phyloP scores from a whole-genome alignment of 2,797 vertebrate species.

The Echeneis naucrates region DNA sequence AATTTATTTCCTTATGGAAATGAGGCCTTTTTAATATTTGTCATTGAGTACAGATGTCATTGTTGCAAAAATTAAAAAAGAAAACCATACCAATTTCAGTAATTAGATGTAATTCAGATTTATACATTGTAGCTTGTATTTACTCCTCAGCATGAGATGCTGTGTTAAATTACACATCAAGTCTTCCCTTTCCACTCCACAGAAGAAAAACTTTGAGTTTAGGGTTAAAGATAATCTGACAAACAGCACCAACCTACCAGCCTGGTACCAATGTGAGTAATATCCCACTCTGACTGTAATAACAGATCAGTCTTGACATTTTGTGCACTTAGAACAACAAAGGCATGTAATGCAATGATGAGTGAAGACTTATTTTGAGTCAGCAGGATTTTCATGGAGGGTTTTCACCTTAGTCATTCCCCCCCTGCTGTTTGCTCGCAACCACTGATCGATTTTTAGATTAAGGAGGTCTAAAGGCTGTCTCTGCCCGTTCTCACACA shows the following conservation, averaged over 20 bases:
- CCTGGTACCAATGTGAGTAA: constrained; percentile 17
- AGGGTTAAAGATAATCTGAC: constrained; percentile 21
- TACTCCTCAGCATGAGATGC: background rate
- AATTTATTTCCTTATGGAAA: too few species aligned
- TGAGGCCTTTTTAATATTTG: background rate
- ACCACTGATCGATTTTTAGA: constrained; percentile 56
- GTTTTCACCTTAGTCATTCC: constrained; percentile 45
- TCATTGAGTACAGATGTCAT: background rate
- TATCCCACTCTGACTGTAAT: constrained; percentile 28
- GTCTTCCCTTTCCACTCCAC: background rate
- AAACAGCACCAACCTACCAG: constrained; percentile 26
- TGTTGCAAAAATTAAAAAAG: background rate
- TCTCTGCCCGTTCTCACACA: constrained; percentile 47
- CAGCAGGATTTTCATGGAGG: constrained; percentile 28
- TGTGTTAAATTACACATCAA: background rate
- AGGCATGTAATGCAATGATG: constrained; percentile 33
- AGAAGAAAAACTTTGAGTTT: constrained; percentile 14
- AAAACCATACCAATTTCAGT: background rate
- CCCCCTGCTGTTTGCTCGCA: constrained; percentile 39
- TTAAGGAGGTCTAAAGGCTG: constrained; percentile 22
- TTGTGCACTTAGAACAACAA: constrained; percentile 27
- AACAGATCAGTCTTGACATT: constrained; percentile 30
- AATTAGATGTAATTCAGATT: background rate
- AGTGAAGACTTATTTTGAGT: constrained; percentile 40
- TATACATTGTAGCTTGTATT: background rate